Evolutionary conservation across 2,797 vertebrate species (phyloP).

Genomic region (Cossypha niveicapilla): DNA sequence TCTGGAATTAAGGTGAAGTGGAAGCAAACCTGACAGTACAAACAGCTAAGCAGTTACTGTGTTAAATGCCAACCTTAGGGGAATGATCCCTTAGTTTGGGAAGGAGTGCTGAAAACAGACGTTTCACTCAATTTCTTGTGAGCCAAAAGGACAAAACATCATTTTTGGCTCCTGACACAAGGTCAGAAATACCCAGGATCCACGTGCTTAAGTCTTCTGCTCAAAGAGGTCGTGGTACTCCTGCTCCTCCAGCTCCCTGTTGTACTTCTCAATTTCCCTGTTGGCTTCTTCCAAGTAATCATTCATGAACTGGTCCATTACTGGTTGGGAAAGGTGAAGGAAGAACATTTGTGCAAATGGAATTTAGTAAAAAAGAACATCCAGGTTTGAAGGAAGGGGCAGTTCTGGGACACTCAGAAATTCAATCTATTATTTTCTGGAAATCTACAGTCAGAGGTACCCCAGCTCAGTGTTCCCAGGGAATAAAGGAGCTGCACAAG

Average conservation of each 20-base stretch:
- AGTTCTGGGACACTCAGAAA: background rate
- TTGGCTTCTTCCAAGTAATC: constrained; percentile 91
- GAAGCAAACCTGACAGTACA: constrained; percentile 57
- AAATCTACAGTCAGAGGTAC: background rate
- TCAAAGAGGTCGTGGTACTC: constrained; percentile 89
- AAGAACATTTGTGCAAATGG: background rate
- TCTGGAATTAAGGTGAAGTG: constrained; percentile 66
- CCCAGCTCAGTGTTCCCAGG: background rate
- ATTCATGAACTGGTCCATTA: constrained; percentile 92
- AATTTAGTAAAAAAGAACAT: background rate
- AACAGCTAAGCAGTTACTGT: constrained; percentile 48
- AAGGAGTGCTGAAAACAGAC: constrained; percentile 27
- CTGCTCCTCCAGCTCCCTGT: constrained; percentile 88
- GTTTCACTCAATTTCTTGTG: constrained; percentile 27
- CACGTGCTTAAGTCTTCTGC: constrained; percentile 67
- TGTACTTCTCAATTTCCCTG: constrained; percentile 89
- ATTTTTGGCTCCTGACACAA: constrained; percentile 29
- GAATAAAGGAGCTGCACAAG: background rate
- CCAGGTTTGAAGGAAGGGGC: background rate
- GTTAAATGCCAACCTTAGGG: constrained; percentile 45
- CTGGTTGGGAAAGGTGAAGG: constrained; percentile 80
- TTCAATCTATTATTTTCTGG: background rate
- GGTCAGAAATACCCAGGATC: background rate
- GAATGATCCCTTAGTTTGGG: constrained; percentile 14
- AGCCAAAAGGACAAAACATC: constrained; percentile 25